Percentiles rank a stretch among this genome's conserved stretches.
These are phyloP conservation scores for Poicephalus meyeri DNA, from an alignment of 2,113 vertebrate species.

Conservation along the genomic window DNA sequence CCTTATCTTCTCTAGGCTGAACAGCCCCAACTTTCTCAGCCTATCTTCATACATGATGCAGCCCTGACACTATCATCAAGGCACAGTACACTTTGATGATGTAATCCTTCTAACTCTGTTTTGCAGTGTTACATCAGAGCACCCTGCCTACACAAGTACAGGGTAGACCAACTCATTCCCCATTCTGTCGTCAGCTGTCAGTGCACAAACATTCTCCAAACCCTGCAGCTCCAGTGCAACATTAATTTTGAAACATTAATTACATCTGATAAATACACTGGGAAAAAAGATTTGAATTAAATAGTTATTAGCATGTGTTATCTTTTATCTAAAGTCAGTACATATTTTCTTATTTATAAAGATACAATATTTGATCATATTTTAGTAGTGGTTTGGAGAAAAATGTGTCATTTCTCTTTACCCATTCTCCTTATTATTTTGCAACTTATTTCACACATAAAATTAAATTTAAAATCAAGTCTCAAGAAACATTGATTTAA, in stretches of 20 bases:
- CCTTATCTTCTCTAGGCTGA: too few species aligned
- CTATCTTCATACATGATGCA: background rate
- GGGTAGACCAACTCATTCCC: background rate
- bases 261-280: background rate
- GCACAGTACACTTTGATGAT: background rate
- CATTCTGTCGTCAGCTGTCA: background rate
- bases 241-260: background rate
- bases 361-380: background rate
- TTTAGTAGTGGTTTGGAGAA: background rate
- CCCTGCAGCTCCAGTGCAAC: background rate
- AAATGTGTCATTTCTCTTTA: background rate
- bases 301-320: background rate
- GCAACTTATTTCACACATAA: background rate
- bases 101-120: background rate
- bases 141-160: background rate
- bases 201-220: background rate
- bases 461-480: background rate
- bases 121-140: background rate
- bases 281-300: background rate
- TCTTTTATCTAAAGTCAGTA: background rate
- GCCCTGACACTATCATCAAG: background rate
- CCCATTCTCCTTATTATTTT: background rate
- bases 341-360: background rate
- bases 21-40: too few species aligned
- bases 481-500: background rate